Evolutionary conservation across 1,140 invertebrate genomes (phyloP).

Genomic region (Portunus trituberculatus): DNA sequence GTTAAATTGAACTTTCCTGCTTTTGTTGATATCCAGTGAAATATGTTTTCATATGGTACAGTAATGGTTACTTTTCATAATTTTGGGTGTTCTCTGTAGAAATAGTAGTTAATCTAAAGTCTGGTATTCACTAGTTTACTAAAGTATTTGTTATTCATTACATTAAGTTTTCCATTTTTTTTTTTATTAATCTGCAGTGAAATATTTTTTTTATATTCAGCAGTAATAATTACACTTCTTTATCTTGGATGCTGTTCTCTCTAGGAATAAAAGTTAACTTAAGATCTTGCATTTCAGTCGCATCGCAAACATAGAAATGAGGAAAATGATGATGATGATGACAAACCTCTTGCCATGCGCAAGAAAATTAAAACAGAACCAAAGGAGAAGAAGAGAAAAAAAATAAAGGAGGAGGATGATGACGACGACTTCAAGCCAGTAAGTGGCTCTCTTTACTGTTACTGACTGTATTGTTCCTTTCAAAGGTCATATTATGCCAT

Average conservation of each 20-base stretch:
- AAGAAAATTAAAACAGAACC: constrained; percentile 86
- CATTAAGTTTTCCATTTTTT: not conserved
- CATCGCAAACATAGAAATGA: constrained; percentile 69
- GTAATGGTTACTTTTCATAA: no score
- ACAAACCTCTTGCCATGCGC: constrained; percentile 85
- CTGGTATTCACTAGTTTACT: not conserved
- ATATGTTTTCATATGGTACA: not conserved
- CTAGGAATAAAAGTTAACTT: not conserved
- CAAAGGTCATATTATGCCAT: no score
- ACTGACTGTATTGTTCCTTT: no score
- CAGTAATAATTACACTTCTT: not conserved
- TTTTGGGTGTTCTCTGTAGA: no score
- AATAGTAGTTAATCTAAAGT: not conserved
- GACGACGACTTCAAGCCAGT: constrained; percentile 81
- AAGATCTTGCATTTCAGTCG: constrained; percentile 47
- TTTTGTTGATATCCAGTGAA: not conserved
- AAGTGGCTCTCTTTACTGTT: constrained; percentile 48
- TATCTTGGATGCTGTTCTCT: not conserved
- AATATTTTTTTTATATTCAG: no score
- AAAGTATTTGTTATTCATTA: not conserved
- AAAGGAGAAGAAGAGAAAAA: constrained; percentile 83
- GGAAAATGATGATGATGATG: constrained; percentile 83
- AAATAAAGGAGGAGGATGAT: constrained; percentile 82
- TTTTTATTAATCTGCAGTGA: not conserved
- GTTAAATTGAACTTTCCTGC: not conserved